Evolutionary conservation across 2,797 vertebrate species (phyloP).

Genomic region (Phoxinus dragarum): DNA sequence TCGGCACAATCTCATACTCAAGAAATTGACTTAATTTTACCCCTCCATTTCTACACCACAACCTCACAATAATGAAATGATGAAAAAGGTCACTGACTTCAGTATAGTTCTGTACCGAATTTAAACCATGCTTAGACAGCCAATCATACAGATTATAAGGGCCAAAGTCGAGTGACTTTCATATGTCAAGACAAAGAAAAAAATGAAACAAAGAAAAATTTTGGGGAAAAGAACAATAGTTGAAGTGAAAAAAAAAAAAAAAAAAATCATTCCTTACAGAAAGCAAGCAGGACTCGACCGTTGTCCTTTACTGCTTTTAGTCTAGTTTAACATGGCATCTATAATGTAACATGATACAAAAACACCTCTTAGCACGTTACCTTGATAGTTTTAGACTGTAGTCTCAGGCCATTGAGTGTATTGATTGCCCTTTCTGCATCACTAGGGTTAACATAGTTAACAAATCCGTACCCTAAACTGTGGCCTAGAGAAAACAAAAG

Average conservation of each 20-base stretch:
- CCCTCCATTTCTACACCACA: background rate
- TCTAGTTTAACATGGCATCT: constrained; percentile 72
- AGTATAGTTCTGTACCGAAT: constrained; percentile 73
- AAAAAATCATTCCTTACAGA: constrained; percentile 51
- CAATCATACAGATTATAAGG: constrained; percentile 54
- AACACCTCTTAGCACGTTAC: constrained; percentile 81
- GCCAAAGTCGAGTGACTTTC: constrained; percentile 36
- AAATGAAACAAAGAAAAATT: constrained; percentile 34
- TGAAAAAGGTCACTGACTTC: constrained; percentile 61
- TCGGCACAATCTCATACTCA: constrained; percentile 67
- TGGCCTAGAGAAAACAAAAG: constrained; percentile 88
- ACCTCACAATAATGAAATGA: background rate
- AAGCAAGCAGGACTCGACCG: constrained; percentile 64
- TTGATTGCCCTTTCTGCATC: constrained; percentile 99
- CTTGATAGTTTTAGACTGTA: constrained; percentile 99
- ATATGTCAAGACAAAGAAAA: constrained; percentile 41
- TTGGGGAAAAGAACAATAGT: constrained; percentile 41
- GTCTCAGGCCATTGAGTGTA: constrained; percentile 98
- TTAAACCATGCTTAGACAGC: constrained; percentile 57
- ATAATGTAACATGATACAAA: constrained; percentile 77
- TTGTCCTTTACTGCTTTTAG: constrained; percentile 73
- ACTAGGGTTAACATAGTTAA: constrained; percentile 98
- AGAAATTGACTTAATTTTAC: constrained; percentile 45
- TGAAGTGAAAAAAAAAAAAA: constrained; percentile 37
- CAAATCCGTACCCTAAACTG: constrained; percentile 99